phyloP scores from a whole-genome alignment of 92 coral and sea anemone species.

The Porites rus region DNA sequence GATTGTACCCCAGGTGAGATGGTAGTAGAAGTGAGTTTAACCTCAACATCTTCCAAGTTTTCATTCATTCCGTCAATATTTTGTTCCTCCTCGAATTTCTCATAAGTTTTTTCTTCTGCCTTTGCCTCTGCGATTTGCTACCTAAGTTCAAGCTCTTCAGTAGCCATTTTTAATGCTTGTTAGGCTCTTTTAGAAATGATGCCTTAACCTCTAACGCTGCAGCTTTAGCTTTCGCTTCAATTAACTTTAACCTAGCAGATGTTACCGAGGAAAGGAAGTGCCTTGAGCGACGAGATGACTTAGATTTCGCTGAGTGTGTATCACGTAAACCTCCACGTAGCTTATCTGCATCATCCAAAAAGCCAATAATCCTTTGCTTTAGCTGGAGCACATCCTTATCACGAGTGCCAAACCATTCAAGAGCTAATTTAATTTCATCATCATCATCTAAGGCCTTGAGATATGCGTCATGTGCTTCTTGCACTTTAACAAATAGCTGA shows the following conservation, averaged over 20 bases:
- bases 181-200: slow-evolving; percentile 17
- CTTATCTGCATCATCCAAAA: slow-evolving; percentile 6
- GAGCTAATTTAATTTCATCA: slow-evolving; percentile 11
- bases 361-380: slow-evolving; percentile 53
- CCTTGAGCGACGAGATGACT: slow-evolving; percentile 14
- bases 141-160: slow-evolving; percentile 58
- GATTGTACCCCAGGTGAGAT: background rate
- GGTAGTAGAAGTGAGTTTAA: slow-evolving; percentile 7
- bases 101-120: slow-evolving; percentile 69
- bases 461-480: slow-evolving; percentile 27
- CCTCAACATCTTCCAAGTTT: slow-evolving; percentile 15
- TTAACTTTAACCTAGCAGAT: background rate
- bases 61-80: slow-evolving; percentile 26
- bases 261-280: background rate
- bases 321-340: background rate
- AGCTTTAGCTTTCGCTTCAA: slow-evolving; percentile 40
- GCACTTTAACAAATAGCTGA: slow-evolving; percentile 43
- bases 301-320: slow-evolving; percentile 16
- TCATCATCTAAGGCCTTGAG: slow-evolving; percentile 23
- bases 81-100: slow-evolving; percentile 51
- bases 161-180: slow-evolving; percentile 23
- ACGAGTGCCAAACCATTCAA: slow-evolving; percentile 37
- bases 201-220: slow-evolving; percentile 52
- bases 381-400: slow-evolving; percentile 39
- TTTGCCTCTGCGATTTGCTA: slow-evolving; percentile 70